Evolutionary conservation across 2,888 invertebrate genomes (phyloP).

Genomic region (Drosophila basisetae): DNA sequence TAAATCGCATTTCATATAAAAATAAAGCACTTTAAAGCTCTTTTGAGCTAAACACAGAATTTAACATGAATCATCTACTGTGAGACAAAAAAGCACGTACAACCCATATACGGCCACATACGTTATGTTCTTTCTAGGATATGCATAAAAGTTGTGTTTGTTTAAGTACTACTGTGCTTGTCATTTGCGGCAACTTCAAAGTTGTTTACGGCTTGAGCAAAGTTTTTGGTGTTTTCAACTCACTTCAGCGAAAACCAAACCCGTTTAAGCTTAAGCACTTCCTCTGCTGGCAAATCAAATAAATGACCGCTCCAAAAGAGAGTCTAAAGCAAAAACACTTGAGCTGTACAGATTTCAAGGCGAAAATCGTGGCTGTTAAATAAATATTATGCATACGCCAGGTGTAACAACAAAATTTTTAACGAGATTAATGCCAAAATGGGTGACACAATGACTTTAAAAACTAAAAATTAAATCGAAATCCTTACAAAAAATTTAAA

Average conservation of each 20-base stretch:
- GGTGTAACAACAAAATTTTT: slow-evolving; percentile 14
- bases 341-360: slow-evolving; percentile 41
- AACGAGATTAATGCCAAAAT: slow-evolving; percentile 7
- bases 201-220: background rate
- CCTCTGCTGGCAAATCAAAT: slow-evolving; percentile 31
- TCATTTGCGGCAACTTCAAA: slow-evolving; percentile 6
- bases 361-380: slow-evolving; percentile 45
- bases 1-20: slow-evolving; percentile 14
- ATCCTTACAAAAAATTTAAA: slow-evolving; percentile 25
- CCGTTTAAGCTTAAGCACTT: slow-evolving; percentile 39
- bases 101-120: background rate
- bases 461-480: slow-evolving; percentile 25
- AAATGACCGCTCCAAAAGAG: slow-evolving; percentile 17
- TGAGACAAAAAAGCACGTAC: slow-evolving; percentile 3
- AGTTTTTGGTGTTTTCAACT: slow-evolving; percentile 4
- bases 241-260: slow-evolving; percentile 19
- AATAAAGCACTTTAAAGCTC: slow-evolving; percentile 14
- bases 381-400: slow-evolving; percentile 70
- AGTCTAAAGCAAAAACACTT: slow-evolving; percentile 36
- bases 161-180: background rate
- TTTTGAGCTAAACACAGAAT: background rate
- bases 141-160: background rate
- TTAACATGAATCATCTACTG: slow-evolving; percentile 3
- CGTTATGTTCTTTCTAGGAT: background rate
- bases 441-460: slow-evolving; percentile 50